These are phyloP conservation scores for Zhuqinia jingwanae DNA, from an alignment of 2,888 invertebrate genomes.

Conservation along the genomic window DNA sequence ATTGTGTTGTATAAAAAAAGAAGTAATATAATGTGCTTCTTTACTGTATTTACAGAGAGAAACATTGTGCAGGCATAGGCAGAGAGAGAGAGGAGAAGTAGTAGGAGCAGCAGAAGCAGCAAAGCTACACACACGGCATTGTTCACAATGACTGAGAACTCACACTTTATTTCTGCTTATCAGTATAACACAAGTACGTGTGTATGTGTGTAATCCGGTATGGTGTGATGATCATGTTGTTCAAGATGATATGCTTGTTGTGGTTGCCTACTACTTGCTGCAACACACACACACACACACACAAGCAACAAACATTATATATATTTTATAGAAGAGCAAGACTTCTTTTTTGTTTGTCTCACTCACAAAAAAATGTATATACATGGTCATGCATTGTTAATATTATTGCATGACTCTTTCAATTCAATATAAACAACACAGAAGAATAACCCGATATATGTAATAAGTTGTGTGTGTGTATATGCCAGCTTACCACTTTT, in stretches of 20 bases:
- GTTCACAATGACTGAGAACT: background rate
- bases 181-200: background rate
- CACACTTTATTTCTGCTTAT: background rate
- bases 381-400: constrained; percentile 28
- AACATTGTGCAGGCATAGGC: background rate
- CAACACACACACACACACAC: background rate
- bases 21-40: no score
- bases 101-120: no score
- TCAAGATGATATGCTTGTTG: constrained; percentile 31
- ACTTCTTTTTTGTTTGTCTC: constrained; percentile 15
- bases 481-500: constrained; percentile 17
- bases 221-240: constrained; percentile 22
- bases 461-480: constrained; percentile 11
- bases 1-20: background rate
- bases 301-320: no score
- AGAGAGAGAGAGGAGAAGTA: no score
- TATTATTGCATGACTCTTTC: constrained; percentile 27
- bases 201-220: background rate
- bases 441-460: background rate
- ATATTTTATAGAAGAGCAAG: background rate
- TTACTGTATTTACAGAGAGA: no score
- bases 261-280: constrained; percentile 36
- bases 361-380: background rate
- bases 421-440: background rate
- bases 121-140: background rate